phyloP scores from a whole-genome alignment of 1,140 invertebrate genomes.

The Tetragnatha versicolor region DNA sequence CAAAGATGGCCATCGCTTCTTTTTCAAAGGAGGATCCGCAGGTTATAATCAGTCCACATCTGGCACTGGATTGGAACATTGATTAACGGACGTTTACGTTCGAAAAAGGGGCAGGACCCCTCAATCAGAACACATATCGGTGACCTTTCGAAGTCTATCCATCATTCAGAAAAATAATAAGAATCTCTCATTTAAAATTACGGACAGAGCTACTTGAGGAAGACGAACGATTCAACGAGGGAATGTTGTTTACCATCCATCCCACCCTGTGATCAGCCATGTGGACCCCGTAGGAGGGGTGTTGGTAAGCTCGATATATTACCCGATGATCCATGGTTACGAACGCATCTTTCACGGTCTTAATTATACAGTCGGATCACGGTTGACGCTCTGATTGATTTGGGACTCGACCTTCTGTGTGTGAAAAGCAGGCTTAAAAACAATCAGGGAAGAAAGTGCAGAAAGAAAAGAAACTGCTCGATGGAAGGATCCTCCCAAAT shows the following conservation, averaged over 20 bases:
- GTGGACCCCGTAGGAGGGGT: neutral
- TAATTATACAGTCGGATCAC: conserved; percentile 38
- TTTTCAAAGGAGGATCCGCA: too few relatives aligned
- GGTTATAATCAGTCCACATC: too few relatives aligned
- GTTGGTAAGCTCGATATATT: conserved; percentile 20
- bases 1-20: too few relatives aligned
- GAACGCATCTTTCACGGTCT: conserved; percentile 36
- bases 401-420: conserved; percentile 38
- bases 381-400: conserved; percentile 42
- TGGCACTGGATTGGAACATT: too few relatives aligned
- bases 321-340: conserved; percentile 24
- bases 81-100: conserved; percentile 16
- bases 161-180: too few relatives aligned
- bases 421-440: neutral
- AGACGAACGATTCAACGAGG: neutral
- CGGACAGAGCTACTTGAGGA: conserved; percentile 1
- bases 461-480: neutral
- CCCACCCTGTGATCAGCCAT: neutral
- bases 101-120: conserved; percentile 2
- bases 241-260: conserved; percentile 40
- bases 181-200: conserved; percentile 42
- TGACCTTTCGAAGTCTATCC: conserved; percentile 27
- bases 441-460: neutral
- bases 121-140: neutral
- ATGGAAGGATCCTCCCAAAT: conserved; percentile 39